These are phyloP conservation scores for Cephonodes hylas DNA, from an alignment of 2,888 invertebrate species.

Conservation along the genomic window DNA sequence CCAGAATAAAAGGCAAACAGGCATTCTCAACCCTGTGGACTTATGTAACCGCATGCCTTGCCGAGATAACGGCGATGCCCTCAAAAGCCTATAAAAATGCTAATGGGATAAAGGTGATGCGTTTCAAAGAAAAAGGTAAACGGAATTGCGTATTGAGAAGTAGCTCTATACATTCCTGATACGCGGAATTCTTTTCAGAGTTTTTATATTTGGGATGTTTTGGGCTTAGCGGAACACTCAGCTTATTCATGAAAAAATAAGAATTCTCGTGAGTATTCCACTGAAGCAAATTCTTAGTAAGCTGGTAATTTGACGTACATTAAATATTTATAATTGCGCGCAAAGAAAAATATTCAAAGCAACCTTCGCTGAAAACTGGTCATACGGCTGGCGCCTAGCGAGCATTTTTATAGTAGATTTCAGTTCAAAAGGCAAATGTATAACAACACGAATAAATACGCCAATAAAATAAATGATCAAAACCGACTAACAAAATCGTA, in stretches of 20 bases:
- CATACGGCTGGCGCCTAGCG: neutral
- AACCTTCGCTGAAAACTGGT: neutral
- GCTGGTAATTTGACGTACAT: neutral
- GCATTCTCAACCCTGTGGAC: slow-evolving; percentile 21
- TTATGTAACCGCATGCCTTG: slow-evolving; percentile 37
- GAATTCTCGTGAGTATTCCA: neutral
- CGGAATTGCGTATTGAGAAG: slow-evolving; percentile 20
- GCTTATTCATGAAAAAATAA: neutral
- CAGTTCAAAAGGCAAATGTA: neutral
- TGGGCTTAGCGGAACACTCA: neutral
- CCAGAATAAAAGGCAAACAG: slow-evolving; percentile 39
- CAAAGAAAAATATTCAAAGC: neutral
- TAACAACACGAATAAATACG: slow-evolving; percentile 22
- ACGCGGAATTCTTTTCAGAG: neutral
- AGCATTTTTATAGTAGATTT: neutral
- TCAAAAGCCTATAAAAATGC: slow-evolving; percentile 63
- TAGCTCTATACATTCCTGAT: slow-evolving; percentile 10
- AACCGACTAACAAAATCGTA: slow-evolving; percentile 58
- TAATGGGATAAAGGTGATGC: slow-evolving; percentile 57
- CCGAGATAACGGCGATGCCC: slow-evolving; percentile 46
- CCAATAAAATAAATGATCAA: slow-evolving; percentile 50
- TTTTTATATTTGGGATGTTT: neutral
- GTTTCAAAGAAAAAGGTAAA: slow-evolving; percentile 40
- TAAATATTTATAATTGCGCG: neutral
- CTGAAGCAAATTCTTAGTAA: neutral